Percentiles rank a stretch among this genome's conserved stretches.
Conservation (phyloP, 2,888 invertebrate species). For the Drosophila anomalipes region DNA sequence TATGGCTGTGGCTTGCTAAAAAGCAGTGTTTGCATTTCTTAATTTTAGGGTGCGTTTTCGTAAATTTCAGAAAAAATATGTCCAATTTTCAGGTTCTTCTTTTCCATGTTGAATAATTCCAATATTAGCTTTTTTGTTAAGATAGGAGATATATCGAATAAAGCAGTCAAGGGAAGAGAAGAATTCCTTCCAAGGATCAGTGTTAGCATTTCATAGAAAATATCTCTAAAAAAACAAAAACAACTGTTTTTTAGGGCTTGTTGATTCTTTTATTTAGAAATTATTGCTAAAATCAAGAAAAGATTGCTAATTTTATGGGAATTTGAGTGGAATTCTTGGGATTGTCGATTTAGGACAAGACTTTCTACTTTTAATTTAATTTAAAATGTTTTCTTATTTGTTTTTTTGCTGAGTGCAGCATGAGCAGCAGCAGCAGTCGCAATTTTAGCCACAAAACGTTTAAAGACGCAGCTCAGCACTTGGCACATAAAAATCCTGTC, state of each 20-base stretch:
- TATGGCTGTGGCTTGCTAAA: not conserved
- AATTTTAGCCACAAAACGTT: conserved; percentile 69
- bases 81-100: not conserved
- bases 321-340: not conserved
- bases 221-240: too few relatives aligned
- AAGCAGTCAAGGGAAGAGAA: too few relatives aligned
- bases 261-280: not conserved
- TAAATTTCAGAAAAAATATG: not conserved
- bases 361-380: not conserved
- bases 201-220: too few relatives aligned
- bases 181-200: too few relatives aligned
- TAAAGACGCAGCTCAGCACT: conserved; percentile 77
- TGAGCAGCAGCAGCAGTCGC: conserved; percentile 15
- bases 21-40: not conserved
- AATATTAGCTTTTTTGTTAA: not conserved
- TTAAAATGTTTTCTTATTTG: not conserved
- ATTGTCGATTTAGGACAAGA: not conserved
- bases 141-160: too few relatives aligned
- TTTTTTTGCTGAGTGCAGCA: not conserved
- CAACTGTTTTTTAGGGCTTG: not conserved
- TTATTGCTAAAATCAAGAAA: not conserved
- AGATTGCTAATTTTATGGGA: not conserved
- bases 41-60: not conserved
- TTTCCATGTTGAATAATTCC: not conserved
- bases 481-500: conserved; percentile 74